Evolutionary conservation across 2,888 invertebrate genomes (phyloP).

Genomic region (Philopedon plagiatum): DNA sequence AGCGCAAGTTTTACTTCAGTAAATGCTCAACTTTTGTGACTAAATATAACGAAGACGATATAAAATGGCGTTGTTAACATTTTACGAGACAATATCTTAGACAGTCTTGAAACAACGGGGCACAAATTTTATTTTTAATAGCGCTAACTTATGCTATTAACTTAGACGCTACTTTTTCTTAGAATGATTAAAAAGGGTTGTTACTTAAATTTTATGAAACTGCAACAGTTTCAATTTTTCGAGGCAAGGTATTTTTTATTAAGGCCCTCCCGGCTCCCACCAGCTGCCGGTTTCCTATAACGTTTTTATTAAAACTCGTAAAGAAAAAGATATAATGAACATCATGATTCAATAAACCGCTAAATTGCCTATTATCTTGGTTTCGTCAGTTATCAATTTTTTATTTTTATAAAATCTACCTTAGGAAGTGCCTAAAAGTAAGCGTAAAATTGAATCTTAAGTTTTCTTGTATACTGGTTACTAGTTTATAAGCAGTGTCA

Average conservation of each 20-base stretch:
- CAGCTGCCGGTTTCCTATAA: conserved; percentile 36
- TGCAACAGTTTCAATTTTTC: background rate
- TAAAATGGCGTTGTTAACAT: background rate
- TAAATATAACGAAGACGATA: conserved; percentile 1
- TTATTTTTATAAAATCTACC: too few species aligned
- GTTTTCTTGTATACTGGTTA: too few species aligned
- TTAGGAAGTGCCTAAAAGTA: too few species aligned
- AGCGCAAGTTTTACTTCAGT: background rate
- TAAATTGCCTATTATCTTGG: conserved; percentile 28
- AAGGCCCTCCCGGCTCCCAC: background rate
- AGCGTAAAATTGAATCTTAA: too few species aligned
- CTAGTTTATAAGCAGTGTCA: too few species aligned
- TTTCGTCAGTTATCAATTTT: background rate
- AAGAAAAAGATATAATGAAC: conserved; percentile 34
- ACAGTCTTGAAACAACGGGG: background rate
- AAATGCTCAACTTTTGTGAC: background rate
- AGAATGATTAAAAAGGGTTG: background rate
- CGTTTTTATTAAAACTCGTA: conserved; percentile 46
- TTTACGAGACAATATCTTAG: background rate
- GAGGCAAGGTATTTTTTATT: conserved; percentile 22
- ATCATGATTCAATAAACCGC: conserved; percentile 21
- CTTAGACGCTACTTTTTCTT: background rate
- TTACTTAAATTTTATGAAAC: background rate
- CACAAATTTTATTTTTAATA: conserved; percentile 1
- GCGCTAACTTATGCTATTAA: background rate